Base-by-base conservation (phyloP, 2,888 invertebrate genomes). In the Drosophila quinaria region DNA sequence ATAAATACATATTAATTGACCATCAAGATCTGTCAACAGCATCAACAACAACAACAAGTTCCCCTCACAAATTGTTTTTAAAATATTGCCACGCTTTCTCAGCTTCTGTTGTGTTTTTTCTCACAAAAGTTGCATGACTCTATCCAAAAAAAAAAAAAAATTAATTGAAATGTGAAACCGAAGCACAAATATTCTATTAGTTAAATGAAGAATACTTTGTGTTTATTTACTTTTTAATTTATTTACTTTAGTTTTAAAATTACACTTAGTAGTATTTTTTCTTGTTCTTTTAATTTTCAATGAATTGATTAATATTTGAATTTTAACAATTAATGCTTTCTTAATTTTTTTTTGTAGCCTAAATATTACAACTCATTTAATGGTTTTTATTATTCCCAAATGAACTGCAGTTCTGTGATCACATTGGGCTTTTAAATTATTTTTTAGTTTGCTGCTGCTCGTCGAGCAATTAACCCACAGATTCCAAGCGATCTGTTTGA, bases 71-170 rank as follows among this genome's bases (percentile, higher is more conserved):
- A 82, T 73, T 80, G 79, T 81, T 89, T 81, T 82, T 83, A 74
- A 78, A 75, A 90, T 78, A 63, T 88, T 78, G 85, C 81, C 91
- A 86, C 90, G 80, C 87, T 88, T 79, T 77, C 65, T 61, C 74
- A 67, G 35, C 46, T 64, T 39, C 72, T 72, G 22, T 41, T 72
- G 52, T 72, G 49, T 72, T 51, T 63, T 66, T 61, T 46, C 69
- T 54, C 63, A 56, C 52, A 65, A 72, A 70, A 80, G 55, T 71
- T 83, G 87, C 70, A 70, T 69, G 59, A 80, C 69, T 70, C 67
- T 71, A 56, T 70, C 19, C 13, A 29, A 41, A 22, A 22, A 22
- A 22, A 8, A 29, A 25, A 25, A 5, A 19, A 50, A 52, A 13
- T 39, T 13, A 39, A 46, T 29, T 4, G 13, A 9, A 17, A 10